A percentile compares a stretch with the other conserved stretches of the same genome.
phyloP scores from a whole-genome alignment of 30 jellyfish, hydroid and myxozoan genomes.

The Aurelia sp. region DNA sequence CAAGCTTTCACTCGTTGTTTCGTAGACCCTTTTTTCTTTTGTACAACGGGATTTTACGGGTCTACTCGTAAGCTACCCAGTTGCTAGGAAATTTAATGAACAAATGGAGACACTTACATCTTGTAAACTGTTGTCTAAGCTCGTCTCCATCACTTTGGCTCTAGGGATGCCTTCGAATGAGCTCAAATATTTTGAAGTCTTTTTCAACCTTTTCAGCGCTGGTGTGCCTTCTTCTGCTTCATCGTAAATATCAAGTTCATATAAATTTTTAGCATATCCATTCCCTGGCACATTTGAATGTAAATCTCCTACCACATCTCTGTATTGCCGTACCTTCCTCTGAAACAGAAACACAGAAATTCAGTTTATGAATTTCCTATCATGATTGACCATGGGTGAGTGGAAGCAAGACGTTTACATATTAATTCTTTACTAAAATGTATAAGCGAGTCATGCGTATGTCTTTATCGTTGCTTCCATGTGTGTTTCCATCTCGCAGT shows the following conservation, averaged over 20 bases:
- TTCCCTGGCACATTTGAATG: not conserved
- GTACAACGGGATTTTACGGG: no score
- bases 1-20: no score
- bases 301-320: slow-evolving; percentile 27
- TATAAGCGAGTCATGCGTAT: no score
- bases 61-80: no score
- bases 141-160: slow-evolving; percentile 36
- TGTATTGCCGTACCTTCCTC: slow-evolving; percentile 25
- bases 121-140: not conserved
- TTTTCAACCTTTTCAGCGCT: not conserved
- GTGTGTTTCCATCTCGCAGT: no score
- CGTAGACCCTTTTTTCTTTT: no score
- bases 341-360: not conserved
- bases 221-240: not conserved
- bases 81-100: no score
- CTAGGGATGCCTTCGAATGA: slow-evolving; percentile 54
- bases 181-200: slow-evolving; percentile 9
- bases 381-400: no score
- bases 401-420: no score
- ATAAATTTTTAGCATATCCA: slow-evolving; percentile 15
- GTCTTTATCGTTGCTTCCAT: no score
- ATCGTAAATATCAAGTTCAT: not conserved
- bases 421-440: no score
- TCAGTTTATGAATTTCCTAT: not conserved
- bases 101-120: not conserved